Base-by-base conservation (phyloP, 2,888 invertebrate species). In the Lasioglossum calceatum region DNA sequence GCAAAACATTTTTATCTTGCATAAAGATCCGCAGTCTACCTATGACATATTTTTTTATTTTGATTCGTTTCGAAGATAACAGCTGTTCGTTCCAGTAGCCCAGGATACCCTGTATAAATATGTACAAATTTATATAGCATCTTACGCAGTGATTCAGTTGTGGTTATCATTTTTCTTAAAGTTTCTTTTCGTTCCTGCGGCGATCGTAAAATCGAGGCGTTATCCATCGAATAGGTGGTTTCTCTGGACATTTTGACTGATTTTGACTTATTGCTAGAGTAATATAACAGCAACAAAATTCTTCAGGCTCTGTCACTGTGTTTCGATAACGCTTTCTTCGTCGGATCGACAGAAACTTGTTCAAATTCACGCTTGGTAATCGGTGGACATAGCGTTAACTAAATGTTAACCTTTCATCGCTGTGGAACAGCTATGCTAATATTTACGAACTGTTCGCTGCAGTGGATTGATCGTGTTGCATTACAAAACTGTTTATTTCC, bases 181-280 rank as follows among this genome's bases (percentile, higher is more conserved):
- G 85, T 82, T 79, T 90, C 84, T 87, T 92, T 94, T 47, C 94
- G 90, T 72, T 90, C 79, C 74, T 87, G 84, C 7, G 94, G 89
- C 4, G 93, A 92, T 50, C 87, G 83, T 23, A 42, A 19, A 3
- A 2, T 5, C 1, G 72, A 23, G 7, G 32, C 0, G 16, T 0
- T 64, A 1, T 70, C 61, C 14, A 47, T 12, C 0, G 10, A 39
- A 32, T 14, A 27, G n/a, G 47, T 64, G 50, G 0, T 76, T 10
- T 16, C 36, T 0, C 3, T 42, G 4, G 61, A 61, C 89, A 89
- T 89, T 71, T n/a, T 74, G 8, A 67, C 4, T 39, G 87, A 89
- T 89, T 71, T n/a, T 74, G 8, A 67, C 4, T 39, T 16, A 14
- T 67, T n/a, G 54, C 4, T 39, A 23, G 23, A 58, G 0, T 14